phyloP scores from a whole-genome alignment of 2,113 vertebrate genomes.

The Oryzias javanicus region DNA sequence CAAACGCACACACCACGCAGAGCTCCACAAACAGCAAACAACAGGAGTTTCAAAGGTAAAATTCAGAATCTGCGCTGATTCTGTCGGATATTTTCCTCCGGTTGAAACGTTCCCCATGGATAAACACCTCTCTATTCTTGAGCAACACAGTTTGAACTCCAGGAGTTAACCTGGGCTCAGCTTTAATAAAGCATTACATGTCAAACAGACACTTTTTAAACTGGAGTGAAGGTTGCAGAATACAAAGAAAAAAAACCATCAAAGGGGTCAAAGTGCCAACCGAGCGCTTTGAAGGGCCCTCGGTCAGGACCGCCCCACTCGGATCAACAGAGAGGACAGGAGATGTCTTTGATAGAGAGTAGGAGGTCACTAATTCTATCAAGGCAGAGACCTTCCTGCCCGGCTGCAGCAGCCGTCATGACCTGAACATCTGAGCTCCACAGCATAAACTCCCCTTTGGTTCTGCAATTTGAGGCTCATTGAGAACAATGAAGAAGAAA shows the following conservation, averaged over 20 bases:
- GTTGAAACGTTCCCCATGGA: neutral
- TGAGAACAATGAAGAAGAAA: conserved; percentile 70
- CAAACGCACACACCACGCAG: conserved; percentile 31
- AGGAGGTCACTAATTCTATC: conserved; percentile 38
- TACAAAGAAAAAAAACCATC: conserved; percentile 37
- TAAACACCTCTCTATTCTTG: conserved; percentile 14
- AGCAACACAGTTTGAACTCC: neutral
- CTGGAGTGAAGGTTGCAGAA: conserved; percentile 10
- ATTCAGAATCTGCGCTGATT: conserved; percentile 29
- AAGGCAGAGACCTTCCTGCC: neutral
- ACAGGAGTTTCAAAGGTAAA: conserved; percentile 46
- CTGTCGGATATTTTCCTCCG: conserved; percentile 21
- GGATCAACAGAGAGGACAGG: conserved; percentile 21
- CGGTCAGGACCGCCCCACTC: neutral
- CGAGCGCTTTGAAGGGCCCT: conserved; percentile 30
- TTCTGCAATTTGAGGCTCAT: conserved; percentile 71
- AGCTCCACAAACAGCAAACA: conserved; percentile 35
- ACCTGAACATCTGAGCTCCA: neutral
- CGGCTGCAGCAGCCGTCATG: neutral
- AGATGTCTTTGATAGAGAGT: conserved; percentile 28
- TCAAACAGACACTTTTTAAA: conserved; percentile 22
- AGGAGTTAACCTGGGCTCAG: conserved; percentile 28
- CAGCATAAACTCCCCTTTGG: conserved; percentile 59
- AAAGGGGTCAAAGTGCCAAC: conserved; percentile 32
- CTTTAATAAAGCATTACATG: conserved; percentile 29